phyloP scores from a whole-genome alignment of 2,888 invertebrate species.

The Bunonema sp. region DNA sequence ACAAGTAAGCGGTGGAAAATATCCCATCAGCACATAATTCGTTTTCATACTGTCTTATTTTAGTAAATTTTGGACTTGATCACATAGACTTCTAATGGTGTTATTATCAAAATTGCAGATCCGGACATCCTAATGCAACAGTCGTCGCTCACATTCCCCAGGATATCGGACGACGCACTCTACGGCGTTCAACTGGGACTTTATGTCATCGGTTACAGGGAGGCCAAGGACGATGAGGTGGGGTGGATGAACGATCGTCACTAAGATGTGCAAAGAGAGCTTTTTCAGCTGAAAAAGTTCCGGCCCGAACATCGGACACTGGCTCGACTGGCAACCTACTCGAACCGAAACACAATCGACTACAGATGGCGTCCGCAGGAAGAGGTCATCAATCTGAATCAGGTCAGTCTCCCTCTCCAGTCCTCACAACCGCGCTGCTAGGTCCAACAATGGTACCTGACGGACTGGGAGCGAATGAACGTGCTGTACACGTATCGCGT shows the following conservation, averaged over 20 bases:
- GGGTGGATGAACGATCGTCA: too few species aligned
- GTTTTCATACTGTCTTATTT: neutral
- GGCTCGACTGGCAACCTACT: slow-evolving; percentile 29
- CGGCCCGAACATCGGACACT: slow-evolving; percentile 40
- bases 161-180: slow-evolving; percentile 33
- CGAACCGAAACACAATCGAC: slow-evolving; percentile 29
- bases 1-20: slow-evolving; percentile 15
- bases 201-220: slow-evolving; percentile 40
- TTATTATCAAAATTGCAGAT: neutral
- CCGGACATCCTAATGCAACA: neutral
- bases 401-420: slow-evolving; percentile 13
- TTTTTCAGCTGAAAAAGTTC: slow-evolving; percentile 39
- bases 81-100: neutral
- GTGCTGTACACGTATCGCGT: slow-evolving; percentile 37
- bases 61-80: neutral
- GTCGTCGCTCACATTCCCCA: neutral
- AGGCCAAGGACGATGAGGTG: slow-evolving; percentile 32
- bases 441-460: slow-evolving; percentile 35
- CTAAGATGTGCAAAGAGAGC: neutral
- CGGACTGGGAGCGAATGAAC: slow-evolving; percentile 39
- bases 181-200: slow-evolving; percentile 39
- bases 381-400: slow-evolving; percentile 38
- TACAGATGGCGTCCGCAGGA: slow-evolving; percentile 39
- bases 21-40: neutral
- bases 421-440: neutral